Evolutionary conservation across 2,797 vertebrate genomes (phyloP), one percentile per base, ranked within the genome.

Genomic region (Rhincodon typus): DNA sequence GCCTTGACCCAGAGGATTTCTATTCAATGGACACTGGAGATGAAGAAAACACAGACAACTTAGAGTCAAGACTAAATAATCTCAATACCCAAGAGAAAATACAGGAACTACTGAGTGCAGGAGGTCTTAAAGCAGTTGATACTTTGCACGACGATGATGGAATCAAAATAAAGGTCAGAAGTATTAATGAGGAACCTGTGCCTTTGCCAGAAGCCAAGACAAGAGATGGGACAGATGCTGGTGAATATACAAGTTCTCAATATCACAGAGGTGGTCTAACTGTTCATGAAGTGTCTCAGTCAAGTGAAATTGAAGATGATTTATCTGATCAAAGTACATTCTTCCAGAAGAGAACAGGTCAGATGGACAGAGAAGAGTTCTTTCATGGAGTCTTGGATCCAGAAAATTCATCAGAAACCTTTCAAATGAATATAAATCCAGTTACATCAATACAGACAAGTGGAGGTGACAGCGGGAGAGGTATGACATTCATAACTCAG

Each of bases 351-450:
- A 27, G 0, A 34, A 21, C 6, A 34, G 72, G 17, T 77, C 53
- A 77, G 4, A 57, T 53, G 27, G 74, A 34, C 27, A 46, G 46
- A 5, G 94, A 95, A 77, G 94, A 57, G 30, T 74, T 95, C 13
- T 10, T 77, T 53, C 46, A 77, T 2, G 57, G 30, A 77, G 27
- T 34, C 46, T 74, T 97, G 69, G 98, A 98, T 90, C 98, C 98
- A 96, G 97, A 97, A 95, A 98, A 99, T 96, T 97, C 97, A 96
- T 97, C 98, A 1, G 98, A 98, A 97, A 98, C 98, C 96, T 98
- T 98, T 96, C 98, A 98, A 96, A 98, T 98, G 98, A 98, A 98
- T 42, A 96, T 97, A 94, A 98, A 98, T 82, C 97, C 96, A 13
- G 82, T 96, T 91, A 97, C 97, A 72, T 97, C 96, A 34, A 95